These are phyloP conservation scores for Petrolisthes manimaculis DNA, from an alignment of 2,888 invertebrate species.

Conservation along the genomic window DNA sequence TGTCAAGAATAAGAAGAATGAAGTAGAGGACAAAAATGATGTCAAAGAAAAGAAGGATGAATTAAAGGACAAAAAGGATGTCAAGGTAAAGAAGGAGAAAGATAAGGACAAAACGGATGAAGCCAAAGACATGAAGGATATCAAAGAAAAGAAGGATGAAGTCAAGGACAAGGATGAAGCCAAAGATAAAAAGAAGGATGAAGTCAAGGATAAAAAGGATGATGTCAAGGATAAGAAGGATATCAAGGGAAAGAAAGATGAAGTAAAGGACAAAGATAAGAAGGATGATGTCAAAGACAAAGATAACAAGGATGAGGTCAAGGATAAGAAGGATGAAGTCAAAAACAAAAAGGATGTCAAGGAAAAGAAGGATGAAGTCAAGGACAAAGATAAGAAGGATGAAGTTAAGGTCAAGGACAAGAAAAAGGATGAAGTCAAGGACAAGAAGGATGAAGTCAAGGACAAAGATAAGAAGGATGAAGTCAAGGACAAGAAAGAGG, in stretches of 20 bases:
- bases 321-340: not conserved
- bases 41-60: not conserved
- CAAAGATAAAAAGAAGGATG: constrained; percentile 34
- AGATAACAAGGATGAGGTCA: not conserved
- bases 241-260: not conserved
- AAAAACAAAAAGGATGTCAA: not conserved
- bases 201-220: constrained; percentile 51
- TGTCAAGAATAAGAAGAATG: no score
- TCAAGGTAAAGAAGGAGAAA: not conserved
- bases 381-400: not conserved
- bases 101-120: not conserved
- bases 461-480: constrained; percentile 17
- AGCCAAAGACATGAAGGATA: not conserved
- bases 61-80: not conserved
- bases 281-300: not conserved
- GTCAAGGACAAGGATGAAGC: not conserved
- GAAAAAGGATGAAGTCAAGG: not conserved
- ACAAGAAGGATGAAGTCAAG: not conserved
- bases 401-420: constrained; percentile 52
- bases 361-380: not conserved
- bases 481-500: not conserved
- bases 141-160: not conserved
- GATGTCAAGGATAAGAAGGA: not conserved
- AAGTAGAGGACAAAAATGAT: not conserved
- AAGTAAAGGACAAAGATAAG: not conserved